Base-by-base conservation (phyloP, 2,113 vertebrate genomes). In the Hippotragus niger region DNA sequence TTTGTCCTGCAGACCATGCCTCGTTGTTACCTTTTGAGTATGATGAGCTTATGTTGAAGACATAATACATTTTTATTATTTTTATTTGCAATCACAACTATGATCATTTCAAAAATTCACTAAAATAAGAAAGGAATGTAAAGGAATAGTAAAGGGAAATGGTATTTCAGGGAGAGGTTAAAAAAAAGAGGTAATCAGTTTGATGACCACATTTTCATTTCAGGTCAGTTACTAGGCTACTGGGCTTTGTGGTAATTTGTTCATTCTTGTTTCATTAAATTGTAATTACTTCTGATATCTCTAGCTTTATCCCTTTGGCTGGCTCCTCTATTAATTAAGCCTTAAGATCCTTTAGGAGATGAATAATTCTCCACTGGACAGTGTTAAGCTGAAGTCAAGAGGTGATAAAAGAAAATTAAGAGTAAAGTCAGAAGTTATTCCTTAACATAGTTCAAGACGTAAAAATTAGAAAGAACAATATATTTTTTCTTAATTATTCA, bases 181-280 rank as follows among this genome's bases (percentile, higher is more conserved):
- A 95, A 92, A 57, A 93, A 97, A 74, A 94, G 80, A 95, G 53
- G 33, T 95, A 96, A 95, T 95, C 53, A 21, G 31, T 93, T 52
- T 97, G 84, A 95, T 88, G 93, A 95, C 84, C 90, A 98, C 90
- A 96, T 97, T 97, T 96, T 96, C 55, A 97, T 98, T 97, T 97
- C 76, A 94, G 81, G 82, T 97, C 95, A 96, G 55, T 97, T 90
- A 92, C 85, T 92, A 97, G 92, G 83, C 94, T 95, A 81, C 88
- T 92, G 82, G 97, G 94, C 76, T 98, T 98, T 97, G 90, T 88
- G 60, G 31, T 97, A 97, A 98, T 98, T 98, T 97, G 93, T 97
- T 98, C 97, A 97, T 96, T 60, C 94, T 97, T 96, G 90, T 98
- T 98, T 98, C 97, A 98, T 98, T 98, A 98, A 98, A 97, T 97